These are phyloP conservation scores for Microplitis demolitor DNA, from an alignment of 1,140 invertebrate species.

Conservation along the genomic window DNA sequence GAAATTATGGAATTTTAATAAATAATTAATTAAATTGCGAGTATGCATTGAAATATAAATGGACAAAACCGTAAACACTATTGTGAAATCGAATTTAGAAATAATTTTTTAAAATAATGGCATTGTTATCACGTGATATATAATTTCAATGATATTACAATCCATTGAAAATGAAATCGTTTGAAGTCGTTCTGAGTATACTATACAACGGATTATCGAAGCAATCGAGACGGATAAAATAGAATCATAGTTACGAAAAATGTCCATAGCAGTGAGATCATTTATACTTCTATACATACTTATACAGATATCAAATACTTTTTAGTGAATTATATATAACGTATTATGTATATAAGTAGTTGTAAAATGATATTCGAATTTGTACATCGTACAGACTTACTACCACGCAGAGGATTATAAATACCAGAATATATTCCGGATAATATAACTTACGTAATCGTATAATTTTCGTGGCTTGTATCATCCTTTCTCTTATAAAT, in stretches of 20 bases:
- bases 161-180: not conserved
- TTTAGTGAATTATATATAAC: not conserved
- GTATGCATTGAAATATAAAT: too few species aligned
- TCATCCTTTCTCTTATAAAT: not conserved
- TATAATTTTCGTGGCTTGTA: not conserved
- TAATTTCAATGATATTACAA: not conserved
- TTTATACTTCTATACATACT: not conserved
- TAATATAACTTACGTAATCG: not conserved
- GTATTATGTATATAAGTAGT: not conserved
- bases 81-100: too few species aligned
- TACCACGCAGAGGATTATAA: not conserved
- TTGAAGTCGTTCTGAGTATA: not conserved
- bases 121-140: too few species aligned
- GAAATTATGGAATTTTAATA: too few species aligned
- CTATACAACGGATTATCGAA: not conserved
- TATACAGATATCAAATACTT: not conserved
- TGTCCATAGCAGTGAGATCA: slow-evolving; percentile 7
- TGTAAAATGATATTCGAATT: not conserved
- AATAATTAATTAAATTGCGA: too few species aligned
- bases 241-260: not conserved
- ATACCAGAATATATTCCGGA: not conserved
- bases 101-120: too few species aligned
- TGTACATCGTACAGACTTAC: not conserved
- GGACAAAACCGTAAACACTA: too few species aligned
- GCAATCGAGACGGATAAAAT: not conserved